A percentile compares a stretch with the other conserved stretches of the same genome.
These are phyloP conservation scores for Anneissia japonica DNA, from an alignment of 35 echinoderm and acorn worm species.

Conservation along the genomic window DNA sequence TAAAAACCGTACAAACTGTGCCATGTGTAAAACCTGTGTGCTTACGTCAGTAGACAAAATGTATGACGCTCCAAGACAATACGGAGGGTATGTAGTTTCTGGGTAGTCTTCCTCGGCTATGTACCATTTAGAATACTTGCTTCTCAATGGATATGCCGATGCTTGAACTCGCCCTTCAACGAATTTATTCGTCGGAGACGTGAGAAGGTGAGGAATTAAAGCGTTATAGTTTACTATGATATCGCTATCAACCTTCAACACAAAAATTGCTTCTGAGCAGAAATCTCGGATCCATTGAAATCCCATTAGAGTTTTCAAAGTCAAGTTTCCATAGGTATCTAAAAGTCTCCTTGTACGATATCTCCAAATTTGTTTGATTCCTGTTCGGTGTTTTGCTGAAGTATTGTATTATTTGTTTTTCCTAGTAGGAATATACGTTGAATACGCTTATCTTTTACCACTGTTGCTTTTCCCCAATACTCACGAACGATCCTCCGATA, in stretches of 20 bases:
- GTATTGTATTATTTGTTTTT: background rate
- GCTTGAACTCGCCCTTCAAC: background rate
- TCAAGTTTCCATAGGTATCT: slow-evolving; percentile 14
- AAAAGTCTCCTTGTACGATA: slow-evolving; percentile 21
- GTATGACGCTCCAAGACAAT: slow-evolving; percentile 23
- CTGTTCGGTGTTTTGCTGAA: background rate
- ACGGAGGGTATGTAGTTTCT: slow-evolving; percentile 34
- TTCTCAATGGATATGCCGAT: background rate
- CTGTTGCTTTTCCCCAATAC: too few relatives aligned
- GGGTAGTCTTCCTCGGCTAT: slow-evolving; percentile 32
- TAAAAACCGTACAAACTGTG: slow-evolving; percentile 10
- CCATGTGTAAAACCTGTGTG: background rate
- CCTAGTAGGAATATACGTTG: background rate
- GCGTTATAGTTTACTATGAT: slow-evolving; percentile 7
- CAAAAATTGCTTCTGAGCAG: background rate
- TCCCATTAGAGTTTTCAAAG: slow-evolving; percentile 7
- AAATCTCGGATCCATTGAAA: background rate
- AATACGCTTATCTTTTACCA: too few relatives aligned
- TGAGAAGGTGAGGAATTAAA: background rate
- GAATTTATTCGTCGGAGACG: background rate
- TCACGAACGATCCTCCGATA: too few relatives aligned
- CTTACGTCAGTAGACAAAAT: slow-evolving; percentile 30
- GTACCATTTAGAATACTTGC: slow-evolving; percentile 41
- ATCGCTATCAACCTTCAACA: background rate
- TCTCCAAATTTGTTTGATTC: too few relatives aligned